A percentile compares a stretch with the other conserved stretches of the same genome.
Evolutionary conservation across 1,140 invertebrate genomes (phyloP).

Genomic region (Neelides sp.): DNA sequence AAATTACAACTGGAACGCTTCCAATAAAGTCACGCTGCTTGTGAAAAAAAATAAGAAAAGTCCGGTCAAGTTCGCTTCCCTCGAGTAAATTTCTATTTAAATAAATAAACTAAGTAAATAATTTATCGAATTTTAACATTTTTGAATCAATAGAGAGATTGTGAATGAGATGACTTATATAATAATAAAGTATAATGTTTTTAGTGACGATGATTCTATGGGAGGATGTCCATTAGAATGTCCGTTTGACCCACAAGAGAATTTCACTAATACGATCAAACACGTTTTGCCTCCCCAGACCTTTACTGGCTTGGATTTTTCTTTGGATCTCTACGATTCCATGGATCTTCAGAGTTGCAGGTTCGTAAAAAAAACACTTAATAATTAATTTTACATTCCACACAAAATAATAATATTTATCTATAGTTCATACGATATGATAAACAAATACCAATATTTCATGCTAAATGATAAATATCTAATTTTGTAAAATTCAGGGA

Average conservation of each 20-base stretch:
- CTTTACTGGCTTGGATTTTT: slow-evolving; percentile 21
- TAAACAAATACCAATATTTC: too few species aligned
- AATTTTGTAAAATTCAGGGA: background rate
- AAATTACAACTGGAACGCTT: slow-evolving; percentile 10
- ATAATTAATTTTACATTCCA: background rate
- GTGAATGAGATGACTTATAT: too few species aligned
- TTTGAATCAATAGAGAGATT: too few species aligned
- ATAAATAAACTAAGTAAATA: too few species aligned
- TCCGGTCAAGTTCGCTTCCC: too few species aligned
- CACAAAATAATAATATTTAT: background rate
- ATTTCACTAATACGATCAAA: slow-evolving; percentile 19
- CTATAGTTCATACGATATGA: too few species aligned
- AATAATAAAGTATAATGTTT: too few species aligned
- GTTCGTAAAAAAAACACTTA: background rate
- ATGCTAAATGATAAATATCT: too few species aligned
- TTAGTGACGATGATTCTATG: slow-evolving; percentile 6
- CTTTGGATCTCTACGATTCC: slow-evolving; percentile 1
- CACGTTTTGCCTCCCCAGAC: background rate
- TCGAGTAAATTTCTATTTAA: too few species aligned
- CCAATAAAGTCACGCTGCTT: background rate
- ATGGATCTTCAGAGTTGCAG: slow-evolving; percentile 11
- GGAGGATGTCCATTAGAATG: slow-evolving; percentile 28
- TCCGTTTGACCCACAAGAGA: slow-evolving; percentile 30
- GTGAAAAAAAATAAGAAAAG: too few species aligned
- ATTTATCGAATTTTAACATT: too few species aligned